Percentiles rank a stretch among this genome's conserved stretches.
phyloP scores from a whole-genome alignment of 2,113 vertebrate genomes.

The Melanostigma gelatinosum region DNA sequence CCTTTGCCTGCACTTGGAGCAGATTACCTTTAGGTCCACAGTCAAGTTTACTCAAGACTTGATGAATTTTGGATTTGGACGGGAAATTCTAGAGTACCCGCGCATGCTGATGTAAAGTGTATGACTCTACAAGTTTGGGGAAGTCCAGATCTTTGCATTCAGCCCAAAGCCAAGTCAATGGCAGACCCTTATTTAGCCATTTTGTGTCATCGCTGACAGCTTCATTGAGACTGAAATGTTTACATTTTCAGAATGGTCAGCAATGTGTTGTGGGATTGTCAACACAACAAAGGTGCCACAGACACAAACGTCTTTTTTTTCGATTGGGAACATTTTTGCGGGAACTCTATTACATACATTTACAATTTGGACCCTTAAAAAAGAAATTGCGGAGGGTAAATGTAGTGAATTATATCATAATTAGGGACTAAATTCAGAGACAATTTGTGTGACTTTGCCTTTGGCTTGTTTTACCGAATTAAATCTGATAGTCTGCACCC shows the following conservation, averaged over 20 bases:
- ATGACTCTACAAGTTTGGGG: background rate
- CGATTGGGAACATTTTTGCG: background rate
- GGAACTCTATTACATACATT: background rate
- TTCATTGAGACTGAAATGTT: background rate
- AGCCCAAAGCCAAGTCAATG: background rate
- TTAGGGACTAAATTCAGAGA: background rate
- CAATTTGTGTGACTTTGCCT: background rate
- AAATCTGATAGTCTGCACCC: background rate
- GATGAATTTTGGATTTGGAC: background rate
- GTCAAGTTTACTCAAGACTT: too few relatives aligned
- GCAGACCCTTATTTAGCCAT: background rate
- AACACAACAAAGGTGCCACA: background rate
- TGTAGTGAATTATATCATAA: background rate
- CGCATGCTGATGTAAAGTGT: too few relatives aligned
- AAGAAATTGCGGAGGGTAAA: background rate
- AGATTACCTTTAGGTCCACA: too few relatives aligned
- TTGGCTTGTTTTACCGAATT: background rate
- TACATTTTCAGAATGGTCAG: too few relatives aligned
- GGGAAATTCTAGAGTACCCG: too few relatives aligned
- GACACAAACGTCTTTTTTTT: background rate
- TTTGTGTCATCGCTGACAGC: background rate
- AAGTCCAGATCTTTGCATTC: background rate
- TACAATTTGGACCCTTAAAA: background rate
- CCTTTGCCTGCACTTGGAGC: too few relatives aligned
- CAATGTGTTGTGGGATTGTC: too few relatives aligned